A percentile compares a stretch with the other conserved stretches of the same genome.
These are phyloP conservation scores for Oreotrochilus melanogaster DNA, from an alignment of 2,113 vertebrate species.

Conservation along the genomic window DNA sequence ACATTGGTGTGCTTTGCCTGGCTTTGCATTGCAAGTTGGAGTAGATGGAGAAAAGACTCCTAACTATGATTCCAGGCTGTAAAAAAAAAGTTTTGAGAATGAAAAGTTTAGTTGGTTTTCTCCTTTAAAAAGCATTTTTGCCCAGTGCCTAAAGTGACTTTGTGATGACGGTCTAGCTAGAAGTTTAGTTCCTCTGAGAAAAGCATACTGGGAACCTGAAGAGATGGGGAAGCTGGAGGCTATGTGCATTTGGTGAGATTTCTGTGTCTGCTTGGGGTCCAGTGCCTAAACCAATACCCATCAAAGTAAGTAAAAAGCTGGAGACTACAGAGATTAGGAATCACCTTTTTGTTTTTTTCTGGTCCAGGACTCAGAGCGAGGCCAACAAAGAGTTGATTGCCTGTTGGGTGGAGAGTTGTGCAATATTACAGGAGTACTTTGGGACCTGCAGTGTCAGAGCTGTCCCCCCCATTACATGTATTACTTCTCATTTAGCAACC, in stretches of 20 bases:
- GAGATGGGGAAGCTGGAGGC: background rate
- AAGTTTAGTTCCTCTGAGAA: background rate
- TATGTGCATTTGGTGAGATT: background rate
- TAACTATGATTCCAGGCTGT: background rate
- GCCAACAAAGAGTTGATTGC: background rate
- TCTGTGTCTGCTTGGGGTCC: background rate
- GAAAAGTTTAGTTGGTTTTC: background rate
- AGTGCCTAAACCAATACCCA: background rate
- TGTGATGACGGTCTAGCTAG: too few relatives aligned
- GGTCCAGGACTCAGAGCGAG: background rate
- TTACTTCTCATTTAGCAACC: background rate
- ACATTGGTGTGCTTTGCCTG: background rate
- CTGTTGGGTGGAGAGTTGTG: background rate
- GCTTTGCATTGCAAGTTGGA: background rate
- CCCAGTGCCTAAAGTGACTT: background rate
- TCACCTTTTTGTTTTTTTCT: background rate
- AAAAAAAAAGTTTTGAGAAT: background rate
- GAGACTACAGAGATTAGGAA: background rate
- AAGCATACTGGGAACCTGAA: background rate
- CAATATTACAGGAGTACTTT: background rate
- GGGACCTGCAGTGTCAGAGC: background rate
- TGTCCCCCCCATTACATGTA: fast-evolving
- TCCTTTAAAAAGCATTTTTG: background rate
- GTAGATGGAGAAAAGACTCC: background rate
- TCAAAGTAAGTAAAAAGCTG: background rate